These are phyloP conservation scores for Danio rerio DNA, from an alignment of 2,113 vertebrate species.

Conservation along the genomic window DNA sequence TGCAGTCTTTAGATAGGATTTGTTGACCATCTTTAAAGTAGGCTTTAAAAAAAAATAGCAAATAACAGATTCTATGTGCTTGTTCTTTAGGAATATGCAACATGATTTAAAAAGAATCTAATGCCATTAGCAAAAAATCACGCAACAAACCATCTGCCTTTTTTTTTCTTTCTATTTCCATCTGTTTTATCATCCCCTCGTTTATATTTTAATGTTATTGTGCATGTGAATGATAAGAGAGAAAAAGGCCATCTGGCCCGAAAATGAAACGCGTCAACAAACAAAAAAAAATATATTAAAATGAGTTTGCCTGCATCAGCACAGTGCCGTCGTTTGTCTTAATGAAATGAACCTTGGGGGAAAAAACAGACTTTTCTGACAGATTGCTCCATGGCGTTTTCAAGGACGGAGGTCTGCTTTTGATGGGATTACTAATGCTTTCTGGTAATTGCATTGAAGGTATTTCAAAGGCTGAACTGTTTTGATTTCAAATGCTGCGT, in stretches of 20 bases:
- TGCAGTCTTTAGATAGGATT: background rate
- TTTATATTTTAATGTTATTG: background rate
- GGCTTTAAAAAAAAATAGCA: background rate
- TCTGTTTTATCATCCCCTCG: background rate
- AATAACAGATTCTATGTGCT: background rate
- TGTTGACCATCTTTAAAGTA: too few relatives aligned
- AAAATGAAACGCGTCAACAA: background rate
- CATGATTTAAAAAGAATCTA: background rate
- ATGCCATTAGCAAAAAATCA: background rate
- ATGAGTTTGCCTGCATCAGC: background rate
- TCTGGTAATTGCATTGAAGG: slow-evolving; percentile 39
- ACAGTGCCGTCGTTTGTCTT: background rate
- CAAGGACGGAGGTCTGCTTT: background rate
- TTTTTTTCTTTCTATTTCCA: background rate
- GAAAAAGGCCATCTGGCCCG: background rate
- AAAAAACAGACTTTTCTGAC: background rate
- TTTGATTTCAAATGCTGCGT: slow-evolving; percentile 18
- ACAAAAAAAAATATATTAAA: background rate
- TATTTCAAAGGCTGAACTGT: slow-evolving; percentile 32
- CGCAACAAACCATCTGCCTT: background rate
- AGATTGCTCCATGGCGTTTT: background rate
- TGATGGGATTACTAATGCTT: slow-evolving; percentile 41
- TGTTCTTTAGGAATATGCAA: background rate
- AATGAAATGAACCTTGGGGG: background rate
- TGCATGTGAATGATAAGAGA: background rate